phyloP scores from a whole-genome alignment of 2,797 vertebrate genomes.

The Anolis apletophallus region DNA sequence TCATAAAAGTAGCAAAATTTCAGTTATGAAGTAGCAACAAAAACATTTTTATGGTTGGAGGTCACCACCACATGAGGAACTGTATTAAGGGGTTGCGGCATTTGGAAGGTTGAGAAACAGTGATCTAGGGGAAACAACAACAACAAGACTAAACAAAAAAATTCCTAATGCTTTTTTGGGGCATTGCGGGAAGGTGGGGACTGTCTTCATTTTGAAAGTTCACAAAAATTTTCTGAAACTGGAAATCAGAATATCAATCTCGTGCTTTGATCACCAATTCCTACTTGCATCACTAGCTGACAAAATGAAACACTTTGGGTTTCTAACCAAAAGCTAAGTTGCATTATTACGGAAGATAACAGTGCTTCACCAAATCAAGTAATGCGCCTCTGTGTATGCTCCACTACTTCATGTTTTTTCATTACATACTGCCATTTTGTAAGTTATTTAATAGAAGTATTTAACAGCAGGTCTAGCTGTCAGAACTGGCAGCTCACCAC shows the following conservation, averaged over 20 bases:
- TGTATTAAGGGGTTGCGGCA: no score
- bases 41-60: no score
- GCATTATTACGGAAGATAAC: neutral
- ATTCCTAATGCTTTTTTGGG: conserved; percentile 23
- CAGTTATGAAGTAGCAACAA: no score
- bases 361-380: neutral
- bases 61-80: no score
- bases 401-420: neutral
- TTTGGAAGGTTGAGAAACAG: no score
- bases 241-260: conserved; percentile 38
- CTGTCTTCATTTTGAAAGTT: conserved; percentile 27
- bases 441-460: neutral
- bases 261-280: conserved; percentile 27
- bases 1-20: no score
- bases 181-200: neutral
- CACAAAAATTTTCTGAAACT: conserved; percentile 31
- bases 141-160: neutral
- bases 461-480: neutral
- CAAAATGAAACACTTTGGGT: conserved; percentile 37
- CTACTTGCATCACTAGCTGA: conserved; percentile 10
- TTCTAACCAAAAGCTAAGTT: conserved; percentile 6
- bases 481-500: neutral
- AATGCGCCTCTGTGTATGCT: neutral
- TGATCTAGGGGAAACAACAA: neutral
- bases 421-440: neutral